These are phyloP conservation scores for Caerostris extrusa DNA, from an alignment of 1,140 invertebrate species.

Conservation along the genomic window DNA sequence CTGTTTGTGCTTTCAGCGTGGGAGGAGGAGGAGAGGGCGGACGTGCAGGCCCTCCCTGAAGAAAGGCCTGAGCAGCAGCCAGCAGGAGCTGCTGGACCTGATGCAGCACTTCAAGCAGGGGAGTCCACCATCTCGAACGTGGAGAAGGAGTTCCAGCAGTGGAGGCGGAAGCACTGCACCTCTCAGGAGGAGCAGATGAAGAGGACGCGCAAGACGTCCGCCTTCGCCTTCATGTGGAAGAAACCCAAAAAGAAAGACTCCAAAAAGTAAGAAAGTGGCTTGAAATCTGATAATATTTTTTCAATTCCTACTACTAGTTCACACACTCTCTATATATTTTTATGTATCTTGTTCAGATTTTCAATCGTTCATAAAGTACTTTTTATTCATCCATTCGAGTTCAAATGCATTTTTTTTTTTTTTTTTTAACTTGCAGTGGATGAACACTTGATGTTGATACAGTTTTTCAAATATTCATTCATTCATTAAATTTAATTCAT, in stretches of 20 bases:
- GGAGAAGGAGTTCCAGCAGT: constrained; percentile 22
- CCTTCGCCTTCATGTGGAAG: constrained; percentile 1
- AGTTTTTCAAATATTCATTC: too few species aligned
- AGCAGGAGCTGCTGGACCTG: constrained; percentile 48
- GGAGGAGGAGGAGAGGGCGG: background rate
- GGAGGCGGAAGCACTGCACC: constrained; percentile 13
- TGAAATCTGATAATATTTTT: background rate
- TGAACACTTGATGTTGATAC: too few species aligned
- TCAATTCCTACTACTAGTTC: too few species aligned
- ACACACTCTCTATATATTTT: too few species aligned
- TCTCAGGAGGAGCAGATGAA: background rate
- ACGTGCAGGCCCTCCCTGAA: background rate
- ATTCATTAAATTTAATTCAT: too few species aligned
- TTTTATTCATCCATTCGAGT: too few species aligned
- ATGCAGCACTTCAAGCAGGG: constrained; percentile 44
- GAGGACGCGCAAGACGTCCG: background rate
- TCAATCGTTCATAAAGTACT: too few species aligned
- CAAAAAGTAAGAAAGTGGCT: background rate
- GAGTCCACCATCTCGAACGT: background rate
- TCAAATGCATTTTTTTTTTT: too few species aligned
- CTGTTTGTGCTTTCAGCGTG: background rate
- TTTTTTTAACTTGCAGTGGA: too few species aligned
- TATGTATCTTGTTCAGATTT: too few species aligned
- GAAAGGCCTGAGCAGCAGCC: constrained; percentile 36
- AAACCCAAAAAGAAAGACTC: background rate